Percentiles rank a stretch among this genome's conserved stretches.
These are phyloP conservation scores for Ceratotherium simum DNA, from an alignment of 2,113 vertebrate species.

Conservation along the genomic window DNA sequence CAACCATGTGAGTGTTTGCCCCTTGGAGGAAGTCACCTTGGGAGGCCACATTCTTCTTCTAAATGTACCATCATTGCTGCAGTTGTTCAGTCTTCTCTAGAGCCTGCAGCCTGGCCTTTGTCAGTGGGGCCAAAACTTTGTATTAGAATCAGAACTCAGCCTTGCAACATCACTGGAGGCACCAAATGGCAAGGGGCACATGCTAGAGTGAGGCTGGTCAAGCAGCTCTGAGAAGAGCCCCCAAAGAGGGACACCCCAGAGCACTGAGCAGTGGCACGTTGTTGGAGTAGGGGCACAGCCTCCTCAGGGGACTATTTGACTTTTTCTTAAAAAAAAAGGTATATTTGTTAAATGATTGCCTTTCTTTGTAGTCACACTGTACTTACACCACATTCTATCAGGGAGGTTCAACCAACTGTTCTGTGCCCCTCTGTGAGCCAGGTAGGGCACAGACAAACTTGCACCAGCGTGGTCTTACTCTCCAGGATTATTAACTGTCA, in stretches of 20 bases:
- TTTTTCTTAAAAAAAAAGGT: no score
- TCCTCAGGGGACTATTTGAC: not conserved
- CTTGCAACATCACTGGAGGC: not conserved
- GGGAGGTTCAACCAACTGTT: not conserved
- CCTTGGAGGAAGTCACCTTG: not conserved
- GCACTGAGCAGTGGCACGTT: rapidly evolving
- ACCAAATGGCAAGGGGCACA: not conserved
- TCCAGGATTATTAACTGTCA: not conserved
- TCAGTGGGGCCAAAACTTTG: not conserved
- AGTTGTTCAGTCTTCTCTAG: not conserved
- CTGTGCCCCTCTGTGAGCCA: not conserved
- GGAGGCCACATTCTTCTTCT: not conserved
- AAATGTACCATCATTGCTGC: not conserved
- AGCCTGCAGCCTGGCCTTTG: not conserved
- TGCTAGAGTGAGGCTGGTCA: not conserved
- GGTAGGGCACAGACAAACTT: no score
- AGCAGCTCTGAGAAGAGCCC: not conserved
- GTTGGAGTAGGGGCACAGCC: not conserved
- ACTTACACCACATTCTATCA: no score
- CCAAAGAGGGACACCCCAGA: not conserved
- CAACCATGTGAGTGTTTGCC: not conserved
- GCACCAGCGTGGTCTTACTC: not conserved
- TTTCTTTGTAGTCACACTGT: not conserved
- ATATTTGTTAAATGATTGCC: not conserved
- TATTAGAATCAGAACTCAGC: not conserved